Conservation (phyloP, 1,140 invertebrate species). For the Drosophila pallidifrons region DNA sequence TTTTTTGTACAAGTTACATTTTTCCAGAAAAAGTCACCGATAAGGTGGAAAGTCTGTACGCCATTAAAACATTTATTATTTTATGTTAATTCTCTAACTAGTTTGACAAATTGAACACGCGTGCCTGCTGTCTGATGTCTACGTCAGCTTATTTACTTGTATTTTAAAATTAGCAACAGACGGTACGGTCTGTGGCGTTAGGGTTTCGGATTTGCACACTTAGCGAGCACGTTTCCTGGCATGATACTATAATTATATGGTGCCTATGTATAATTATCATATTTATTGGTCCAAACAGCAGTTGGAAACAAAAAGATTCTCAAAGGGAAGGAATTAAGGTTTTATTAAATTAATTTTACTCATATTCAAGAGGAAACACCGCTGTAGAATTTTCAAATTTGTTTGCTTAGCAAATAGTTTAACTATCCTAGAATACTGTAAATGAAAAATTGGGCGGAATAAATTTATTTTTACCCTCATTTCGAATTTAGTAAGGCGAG, state of each 20-base stretch:
- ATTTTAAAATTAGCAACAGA: constrained; percentile 50
- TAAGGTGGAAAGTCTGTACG: constrained; percentile 8
- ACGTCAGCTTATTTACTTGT: constrained; percentile 40
- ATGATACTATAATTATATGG: constrained; percentile 39
- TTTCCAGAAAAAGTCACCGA: constrained; percentile 16
- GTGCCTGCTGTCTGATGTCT: constrained; percentile 18
- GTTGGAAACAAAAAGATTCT: constrained; percentile 4
- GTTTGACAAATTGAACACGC: constrained; percentile 41
- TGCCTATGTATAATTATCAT: constrained; percentile 29
- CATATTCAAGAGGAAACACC: no score
- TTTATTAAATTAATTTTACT: no score
- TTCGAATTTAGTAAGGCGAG: no score
- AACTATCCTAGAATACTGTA: no score
- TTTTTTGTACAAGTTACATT: neutral
- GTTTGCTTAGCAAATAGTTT: no score
- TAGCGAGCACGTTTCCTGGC: constrained; percentile 35
- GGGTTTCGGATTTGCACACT: constrained; percentile 34
- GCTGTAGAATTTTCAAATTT: no score
- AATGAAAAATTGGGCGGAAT: no score
- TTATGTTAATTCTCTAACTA: neutral
- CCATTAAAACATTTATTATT: neutral
- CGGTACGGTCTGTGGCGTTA: neutral
- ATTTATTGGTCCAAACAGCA: constrained; percentile 14
- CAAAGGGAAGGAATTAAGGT: neutral
- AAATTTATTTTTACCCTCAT: no score